These are phyloP conservation scores for Regulus satrapa DNA, from an alignment of 2,113 vertebrate species.

Conservation along the genomic window DNA sequence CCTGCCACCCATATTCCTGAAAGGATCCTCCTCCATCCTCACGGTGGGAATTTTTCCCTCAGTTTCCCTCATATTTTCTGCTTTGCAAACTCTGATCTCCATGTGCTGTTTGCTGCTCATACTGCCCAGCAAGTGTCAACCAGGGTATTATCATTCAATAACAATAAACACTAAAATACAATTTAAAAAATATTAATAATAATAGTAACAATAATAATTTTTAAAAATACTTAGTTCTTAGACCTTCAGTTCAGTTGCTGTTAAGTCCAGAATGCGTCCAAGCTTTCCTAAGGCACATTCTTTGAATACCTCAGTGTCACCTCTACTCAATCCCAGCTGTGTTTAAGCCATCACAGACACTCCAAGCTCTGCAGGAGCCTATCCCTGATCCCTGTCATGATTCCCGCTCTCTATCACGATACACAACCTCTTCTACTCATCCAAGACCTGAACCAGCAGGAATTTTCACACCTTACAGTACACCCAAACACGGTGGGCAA, in stretches of 20 bases:
- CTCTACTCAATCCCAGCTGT: background rate
- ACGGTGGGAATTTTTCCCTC: background rate
- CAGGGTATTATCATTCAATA: background rate
- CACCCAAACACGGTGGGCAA: background rate
- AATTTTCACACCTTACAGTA: background rate
- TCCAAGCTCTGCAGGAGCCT: background rate
- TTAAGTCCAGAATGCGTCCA: background rate
- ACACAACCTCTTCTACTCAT: background rate
- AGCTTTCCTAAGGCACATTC: background rate
- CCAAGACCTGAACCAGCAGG: background rate
- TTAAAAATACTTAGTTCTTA: background rate
- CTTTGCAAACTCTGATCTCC: background rate
- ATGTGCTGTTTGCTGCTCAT: background rate
- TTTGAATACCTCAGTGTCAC: background rate
- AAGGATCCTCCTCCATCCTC: background rate
- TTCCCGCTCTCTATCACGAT: background rate
- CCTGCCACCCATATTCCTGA: background rate
- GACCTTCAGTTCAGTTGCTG: background rate
- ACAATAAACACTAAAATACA: too few species aligned
- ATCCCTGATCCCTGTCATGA: background rate
- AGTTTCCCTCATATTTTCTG: background rate
- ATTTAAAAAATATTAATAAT: too few species aligned
- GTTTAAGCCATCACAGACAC: background rate
- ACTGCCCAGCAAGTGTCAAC: background rate
- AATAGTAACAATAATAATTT: background rate